Evolutionary conservation across 2,797 vertebrate genomes (phyloP), one percentile per base, ranked within the genome.

Genomic region (Crypturellus tataupa): DNA sequence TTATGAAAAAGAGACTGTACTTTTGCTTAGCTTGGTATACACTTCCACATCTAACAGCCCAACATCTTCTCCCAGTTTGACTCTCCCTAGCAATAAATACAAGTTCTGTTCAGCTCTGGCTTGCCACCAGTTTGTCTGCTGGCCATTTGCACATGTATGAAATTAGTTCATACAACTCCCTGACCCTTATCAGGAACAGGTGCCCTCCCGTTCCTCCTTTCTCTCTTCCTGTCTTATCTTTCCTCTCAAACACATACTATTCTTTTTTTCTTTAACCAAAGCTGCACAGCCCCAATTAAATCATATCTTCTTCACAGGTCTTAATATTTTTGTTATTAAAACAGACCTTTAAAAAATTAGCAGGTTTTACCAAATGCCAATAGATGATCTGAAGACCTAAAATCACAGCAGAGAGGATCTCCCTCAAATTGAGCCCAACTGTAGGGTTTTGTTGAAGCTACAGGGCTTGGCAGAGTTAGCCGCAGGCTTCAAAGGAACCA

Each of bases 401-500:
- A 85, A 78, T 44, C 55, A 59, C 46, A 83, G 49, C 5, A 35
- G 53, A 33, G 39, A 65, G 35, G 16, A 83, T 31, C 49, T 62
- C 64, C 23, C 81, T 69, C 12, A 0, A 23, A 56, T 23, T 56
- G 51, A 94, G 53, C 49, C 58, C 23, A 71, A 14, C 9, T 72
- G 19, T 6, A 59, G 7, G 69, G 46, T 29, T 91, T 79, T 89
- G 44, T 20, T 83, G 62, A 91, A 92, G 73, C 35, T 83, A 53
- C 3, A 6, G 44, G 39, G 14, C 72, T 85, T 65, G 75, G 72
- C 70, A 81, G 81, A 85, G 77, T 84, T 86, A 87, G 86, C 73
- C 17, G 12, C 67, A 88, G 70, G 51, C 33, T 80, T 91, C 63
- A 42, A 81, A 33, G 15, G 53, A 90, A 90, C 37, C 18, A 76